Evolutionary conservation across 2,888 invertebrate species (phyloP), one percentile per base, ranked within the genome.

Genomic region (Drosophila stalkeri): DNA sequence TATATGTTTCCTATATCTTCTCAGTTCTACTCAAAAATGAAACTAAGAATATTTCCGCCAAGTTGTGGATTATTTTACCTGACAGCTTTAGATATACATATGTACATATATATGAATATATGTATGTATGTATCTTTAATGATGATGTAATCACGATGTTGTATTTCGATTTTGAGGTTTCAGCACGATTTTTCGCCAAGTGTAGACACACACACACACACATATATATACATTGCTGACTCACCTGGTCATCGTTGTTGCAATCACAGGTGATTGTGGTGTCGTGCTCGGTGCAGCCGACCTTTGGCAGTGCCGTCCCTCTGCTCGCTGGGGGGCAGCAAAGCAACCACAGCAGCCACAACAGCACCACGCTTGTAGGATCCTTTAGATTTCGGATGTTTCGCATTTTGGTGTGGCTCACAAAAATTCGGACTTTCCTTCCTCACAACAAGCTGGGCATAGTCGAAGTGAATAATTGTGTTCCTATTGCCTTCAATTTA

Each of bases 231-330:
- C 39, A 41, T 41, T 31, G 11, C 12, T 55, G 55, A 90, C 90
- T 90, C 86, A 93, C 93, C 92, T 90, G 89, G 31, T 91, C 84
- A 39, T 71, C 73, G 83, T 91, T 90, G 64, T 89, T 86, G 77
- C 93, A 93, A 80, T 93, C 92, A 56, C 93, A 93, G 65, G 91
- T 92, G 65, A 90, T 92, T 73, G 92, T 92, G 16, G 90, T 88
- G 46, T 92, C 92, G 62, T 92, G 91, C 31, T 90, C 83, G 63
- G 89, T 86, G 71, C 92, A 93, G 57, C 61, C 88, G 55, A 92
- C 90, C 86, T 91, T 92, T 56, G 77, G 60, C 39, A 61, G 16
- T 23, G 71, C 51, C 33, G 52, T 31, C 11, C 49, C 49, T 7
- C 7, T 9, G 14, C 46, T 20, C 9, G 51, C 35, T 39, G 69